Percentiles rank a stretch among this genome's conserved stretches.
Conservation (phyloP, 1,140 invertebrate species). For the Pseudachorutes palmiensis region DNA sequence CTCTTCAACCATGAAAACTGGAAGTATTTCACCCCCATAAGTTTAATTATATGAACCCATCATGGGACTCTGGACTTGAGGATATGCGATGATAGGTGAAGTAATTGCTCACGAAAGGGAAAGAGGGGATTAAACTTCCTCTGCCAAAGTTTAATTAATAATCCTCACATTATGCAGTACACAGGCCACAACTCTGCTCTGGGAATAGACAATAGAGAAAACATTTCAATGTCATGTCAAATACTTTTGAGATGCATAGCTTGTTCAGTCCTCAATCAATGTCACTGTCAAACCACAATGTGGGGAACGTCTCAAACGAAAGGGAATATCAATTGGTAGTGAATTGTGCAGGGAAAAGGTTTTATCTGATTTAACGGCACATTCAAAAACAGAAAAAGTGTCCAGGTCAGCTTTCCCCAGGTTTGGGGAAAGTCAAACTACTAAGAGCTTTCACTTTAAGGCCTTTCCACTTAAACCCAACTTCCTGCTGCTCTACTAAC, state of each 20-base stretch:
- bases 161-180: not conserved
- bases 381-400: too few relatives aligned
- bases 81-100: not conserved
- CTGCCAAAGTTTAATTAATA: not conserved
- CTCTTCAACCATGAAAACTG: not conserved
- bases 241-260: not conserved
- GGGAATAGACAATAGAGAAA: not conserved
- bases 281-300: not conserved
- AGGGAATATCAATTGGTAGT: too few relatives aligned
- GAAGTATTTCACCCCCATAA: not conserved
- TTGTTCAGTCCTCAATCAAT: too few relatives aligned
- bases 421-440: too few relatives aligned
- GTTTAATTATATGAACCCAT: not conserved
- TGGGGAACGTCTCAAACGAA: too few relatives aligned
- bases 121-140: not conserved
- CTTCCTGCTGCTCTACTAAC: too few relatives aligned
- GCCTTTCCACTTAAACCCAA: too few relatives aligned
- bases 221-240: not conserved
- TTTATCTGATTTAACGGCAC: too few relatives aligned
- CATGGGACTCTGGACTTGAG: not conserved
- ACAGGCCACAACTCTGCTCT: not conserved
- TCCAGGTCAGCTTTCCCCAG: too few relatives aligned
- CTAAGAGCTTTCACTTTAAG: too few relatives aligned
- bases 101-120: constrained; percentile 7
- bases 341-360: too few relatives aligned